Percentiles rank a stretch among this genome's conserved stretches.
Conservation (phyloP, 2,888 invertebrate species). For the Electrophaes corylata region DNA sequence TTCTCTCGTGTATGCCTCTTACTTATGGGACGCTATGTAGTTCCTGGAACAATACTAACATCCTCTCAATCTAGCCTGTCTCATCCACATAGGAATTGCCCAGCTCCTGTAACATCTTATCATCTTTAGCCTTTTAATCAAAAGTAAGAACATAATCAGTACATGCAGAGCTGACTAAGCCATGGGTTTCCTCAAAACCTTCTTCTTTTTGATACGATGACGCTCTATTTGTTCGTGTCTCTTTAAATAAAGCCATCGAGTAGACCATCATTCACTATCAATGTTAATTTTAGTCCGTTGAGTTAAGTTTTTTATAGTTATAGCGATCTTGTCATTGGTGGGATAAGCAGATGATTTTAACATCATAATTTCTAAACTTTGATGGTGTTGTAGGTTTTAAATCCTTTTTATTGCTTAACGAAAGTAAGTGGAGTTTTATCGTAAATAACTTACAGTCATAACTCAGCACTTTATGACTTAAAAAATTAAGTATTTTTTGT, state of each 20-base stretch:
- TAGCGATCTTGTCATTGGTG: conserved; percentile 33
- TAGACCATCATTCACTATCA: conserved; percentile 39
- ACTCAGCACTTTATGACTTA: conserved; percentile 8
- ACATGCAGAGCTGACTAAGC: too few species aligned
- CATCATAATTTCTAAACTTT: conserved; percentile 33
- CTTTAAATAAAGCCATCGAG: neutral
- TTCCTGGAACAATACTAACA: too few species aligned
- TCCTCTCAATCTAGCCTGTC: too few species aligned
- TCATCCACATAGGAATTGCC: too few species aligned
- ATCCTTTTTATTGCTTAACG: conserved; percentile 20
- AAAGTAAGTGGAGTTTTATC: conserved; percentile 18
- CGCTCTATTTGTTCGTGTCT: conserved; percentile 1
- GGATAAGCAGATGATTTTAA: conserved; percentile 33
- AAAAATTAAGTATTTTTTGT: conserved; percentile 7
- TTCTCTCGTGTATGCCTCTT: too few species aligned
- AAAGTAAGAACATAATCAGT: too few species aligned
- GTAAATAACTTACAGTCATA: conserved; percentile 21
- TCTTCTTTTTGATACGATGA: neutral
- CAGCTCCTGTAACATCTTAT: too few species aligned
- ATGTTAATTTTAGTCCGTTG: conserved; percentile 36
- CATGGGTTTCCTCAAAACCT: too few species aligned
- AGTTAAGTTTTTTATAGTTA: conserved; percentile 39
- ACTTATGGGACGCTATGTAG: too few species aligned
- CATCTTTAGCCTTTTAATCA: too few species aligned
- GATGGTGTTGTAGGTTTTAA: conserved; percentile 27